Conservation (phyloP, 1,140 invertebrate genomes). For the Grapholita molesta region DNA sequence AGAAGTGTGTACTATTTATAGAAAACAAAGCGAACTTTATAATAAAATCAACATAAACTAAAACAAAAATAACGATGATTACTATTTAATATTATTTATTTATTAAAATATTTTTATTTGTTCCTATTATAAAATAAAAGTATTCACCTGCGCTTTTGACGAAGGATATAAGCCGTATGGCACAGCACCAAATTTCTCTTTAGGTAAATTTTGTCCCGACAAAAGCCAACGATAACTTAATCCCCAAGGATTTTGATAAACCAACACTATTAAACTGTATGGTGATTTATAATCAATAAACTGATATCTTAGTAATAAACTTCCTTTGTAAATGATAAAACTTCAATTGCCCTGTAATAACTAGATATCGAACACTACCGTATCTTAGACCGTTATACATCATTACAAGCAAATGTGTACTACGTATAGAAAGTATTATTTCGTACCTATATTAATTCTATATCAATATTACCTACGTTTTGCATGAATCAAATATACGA, state of each 20-base stretch:
- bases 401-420: not conserved
- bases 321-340: not conserved
- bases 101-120: not conserved
- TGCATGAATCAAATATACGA: too few relatives aligned
- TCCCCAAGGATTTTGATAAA: not conserved
- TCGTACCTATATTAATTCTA: too few relatives aligned
- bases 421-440: too few relatives aligned
- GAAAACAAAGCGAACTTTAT: too few relatives aligned
- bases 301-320: constrained; percentile 1
- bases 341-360: not conserved
- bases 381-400: not conserved
- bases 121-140: too few relatives aligned
- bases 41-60: too few relatives aligned
- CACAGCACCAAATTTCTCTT: constrained; percentile 2
- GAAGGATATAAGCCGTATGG: constrained; percentile 25
- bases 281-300: constrained; percentile 7
- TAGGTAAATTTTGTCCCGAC: constrained; percentile 12
- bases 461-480: too few relatives aligned
- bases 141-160: constrained; percentile 25
- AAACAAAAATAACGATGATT: too few relatives aligned
- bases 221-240: not conserved
- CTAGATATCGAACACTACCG: not conserved
- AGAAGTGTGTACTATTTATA: too few relatives aligned
- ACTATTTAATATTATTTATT: not conserved
- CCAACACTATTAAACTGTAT: not conserved